Evolutionary conservation across 2,888 invertebrate genomes (phyloP).

Genomic region (Drosophila diplacantha): DNA sequence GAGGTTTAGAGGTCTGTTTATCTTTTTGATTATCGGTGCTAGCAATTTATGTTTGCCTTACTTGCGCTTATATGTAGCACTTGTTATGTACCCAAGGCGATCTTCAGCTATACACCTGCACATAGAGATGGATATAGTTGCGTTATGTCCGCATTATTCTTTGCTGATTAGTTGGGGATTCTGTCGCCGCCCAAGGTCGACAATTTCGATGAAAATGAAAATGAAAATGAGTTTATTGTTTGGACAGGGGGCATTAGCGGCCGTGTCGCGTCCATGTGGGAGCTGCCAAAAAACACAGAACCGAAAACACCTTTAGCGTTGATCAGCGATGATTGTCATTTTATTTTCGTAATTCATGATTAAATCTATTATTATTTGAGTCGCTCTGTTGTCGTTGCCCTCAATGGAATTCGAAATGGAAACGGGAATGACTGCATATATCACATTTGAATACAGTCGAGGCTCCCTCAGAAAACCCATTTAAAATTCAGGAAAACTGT

Average conservation of each 20-base stretch:
- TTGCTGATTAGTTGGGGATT: conserved; percentile 37
- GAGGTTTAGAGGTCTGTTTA: background rate
- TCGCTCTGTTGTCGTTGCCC: conserved; percentile 25
- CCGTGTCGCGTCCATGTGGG: conserved; percentile 53
- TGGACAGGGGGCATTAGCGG: conserved; percentile 61
- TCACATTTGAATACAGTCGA: background rate
- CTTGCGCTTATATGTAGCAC: background rate
- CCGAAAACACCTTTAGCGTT: conserved; percentile 46
- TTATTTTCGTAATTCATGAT: conserved; percentile 69
- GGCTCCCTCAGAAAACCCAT: background rate
- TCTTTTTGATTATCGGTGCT: conserved; percentile 5
- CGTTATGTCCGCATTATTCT: conserved; percentile 28
- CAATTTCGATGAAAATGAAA: conserved; percentile 66
- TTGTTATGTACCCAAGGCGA: conserved; percentile 5
- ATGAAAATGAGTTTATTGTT: conserved; percentile 70
- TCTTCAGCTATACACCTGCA: background rate
- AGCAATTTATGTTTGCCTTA: conserved; percentile 2
- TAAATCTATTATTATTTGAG: conserved; percentile 54
- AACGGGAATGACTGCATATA: conserved; percentile 13
- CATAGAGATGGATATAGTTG: conserved; percentile 9
- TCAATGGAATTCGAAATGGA: conserved; percentile 23
- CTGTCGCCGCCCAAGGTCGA: conserved; percentile 59
- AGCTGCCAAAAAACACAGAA: conserved; percentile 43
- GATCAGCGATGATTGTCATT: conserved; percentile 58
- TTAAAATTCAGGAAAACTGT: background rate